Base-by-base conservation (phyloP, 1,140 invertebrate genomes). In the Drosophila sproati region DNA sequence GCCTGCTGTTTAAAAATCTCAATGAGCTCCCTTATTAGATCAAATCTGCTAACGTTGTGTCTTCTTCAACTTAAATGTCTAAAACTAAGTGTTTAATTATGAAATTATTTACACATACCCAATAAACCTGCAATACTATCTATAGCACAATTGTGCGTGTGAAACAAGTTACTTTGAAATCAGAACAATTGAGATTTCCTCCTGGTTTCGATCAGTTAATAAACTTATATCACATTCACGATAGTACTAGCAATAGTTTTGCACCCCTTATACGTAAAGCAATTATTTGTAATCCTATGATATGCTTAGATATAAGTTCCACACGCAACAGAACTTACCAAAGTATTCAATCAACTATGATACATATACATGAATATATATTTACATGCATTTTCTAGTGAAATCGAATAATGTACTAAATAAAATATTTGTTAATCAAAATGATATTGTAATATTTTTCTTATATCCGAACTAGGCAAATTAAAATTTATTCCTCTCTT, bases 311-410 rank as follows among this genome's bases (percentile, higher is more conserved):
- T 10, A 43, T 73, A 73, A 60, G 71, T 41, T 68, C 56, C 48
- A 66, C 43, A 54, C 47, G 56, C 71, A 60, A 64, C 41, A 75
- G 67, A 75, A 71, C 60, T 75, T 71, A 89, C 85, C 85, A 89
- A 89, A 89, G 85, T 89, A 89, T 89, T 89, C 68, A 77, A 59
- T 64, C 37, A 79, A 71, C 57, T 77, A 70, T 64, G 39, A 66
- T 74, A 73, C 54, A 82, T 63, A 75, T 71, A 77, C 52, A 82
- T 80, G 55, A 63, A 78, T 76, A 83, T 86, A 88, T 85, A 89
- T 89, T 89, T 89, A 89, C 85, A 80, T 83, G 85, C 80, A 89
- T 89, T 89, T 89, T 89, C 85, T 89, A 89, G 85, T 89, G 85
- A 89, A 89, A 89, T 89, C 74, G 34, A 80, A 68, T 74, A 82